Percentiles rank a stretch among this genome's conserved stretches.
These are phyloP conservation scores for Thripadectes ignobilis DNA, from an alignment of 2,797 vertebrate species.

Conservation along the genomic window DNA sequence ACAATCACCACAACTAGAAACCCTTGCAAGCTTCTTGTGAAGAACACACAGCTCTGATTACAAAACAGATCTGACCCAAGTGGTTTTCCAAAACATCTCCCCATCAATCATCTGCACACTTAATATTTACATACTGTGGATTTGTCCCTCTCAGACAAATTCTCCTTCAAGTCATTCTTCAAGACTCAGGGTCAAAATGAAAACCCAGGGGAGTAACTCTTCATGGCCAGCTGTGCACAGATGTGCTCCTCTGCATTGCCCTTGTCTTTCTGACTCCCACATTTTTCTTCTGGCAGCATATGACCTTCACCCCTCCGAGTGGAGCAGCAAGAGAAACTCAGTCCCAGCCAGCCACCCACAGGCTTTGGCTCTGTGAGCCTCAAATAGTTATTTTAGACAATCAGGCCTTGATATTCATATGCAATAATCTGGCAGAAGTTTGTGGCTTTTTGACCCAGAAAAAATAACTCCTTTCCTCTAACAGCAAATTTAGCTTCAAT, in stretches of 20 bases:
- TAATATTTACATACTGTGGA: neutral
- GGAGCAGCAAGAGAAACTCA: neutral
- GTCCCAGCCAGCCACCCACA: neutral
- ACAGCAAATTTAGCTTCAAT: neutral
- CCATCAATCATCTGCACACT: neutral
- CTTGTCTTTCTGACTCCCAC: neutral
- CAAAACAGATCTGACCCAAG: neutral
- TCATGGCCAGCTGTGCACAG: neutral
- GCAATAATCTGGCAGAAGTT: neutral
- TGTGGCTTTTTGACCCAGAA: neutral
- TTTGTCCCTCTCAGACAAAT: neutral
- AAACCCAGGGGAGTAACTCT: neutral
- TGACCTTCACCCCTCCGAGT: neutral
- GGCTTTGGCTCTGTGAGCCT: neutral
- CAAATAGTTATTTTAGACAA: neutral
- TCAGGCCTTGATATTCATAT: neutral
- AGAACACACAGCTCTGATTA: neutral
- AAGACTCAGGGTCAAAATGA: neutral
- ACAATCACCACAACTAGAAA: neutral
- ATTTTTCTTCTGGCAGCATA: neutral
- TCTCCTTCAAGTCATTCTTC: neutral
- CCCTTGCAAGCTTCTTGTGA: neutral
- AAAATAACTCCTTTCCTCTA: neutral
- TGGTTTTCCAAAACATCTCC: neutral
- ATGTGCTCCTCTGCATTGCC: neutral